Percentiles rank a stretch among this genome's conserved stretches.
These are phyloP conservation scores for Coelogynopora nodosa DNA, from an alignment of 2,888 invertebrate genomes.

Conservation along the genomic window DNA sequence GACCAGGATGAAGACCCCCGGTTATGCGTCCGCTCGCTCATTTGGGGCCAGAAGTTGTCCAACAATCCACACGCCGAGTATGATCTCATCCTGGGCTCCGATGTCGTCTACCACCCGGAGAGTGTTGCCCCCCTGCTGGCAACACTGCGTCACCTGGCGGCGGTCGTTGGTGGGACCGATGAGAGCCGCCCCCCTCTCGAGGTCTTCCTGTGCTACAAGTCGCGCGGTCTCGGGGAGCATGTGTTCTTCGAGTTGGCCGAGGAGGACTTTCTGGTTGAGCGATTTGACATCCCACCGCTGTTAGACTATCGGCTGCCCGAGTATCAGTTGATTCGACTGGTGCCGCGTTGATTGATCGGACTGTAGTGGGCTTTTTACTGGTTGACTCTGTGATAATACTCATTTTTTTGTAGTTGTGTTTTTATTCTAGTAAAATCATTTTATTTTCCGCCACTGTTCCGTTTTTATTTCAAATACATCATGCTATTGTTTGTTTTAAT, in stretches of 20 bases:
- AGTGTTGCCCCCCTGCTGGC: constrained; percentile 36
- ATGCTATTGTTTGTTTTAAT: too few relatives aligned
- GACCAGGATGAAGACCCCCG: too few relatives aligned
- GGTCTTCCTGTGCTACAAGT: constrained; percentile 48
- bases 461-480: too few relatives aligned
- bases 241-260: constrained; percentile 47
- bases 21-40: not conserved
- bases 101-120: constrained; percentile 48
- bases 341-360: not conserved
- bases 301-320: constrained; percentile 20
- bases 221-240: constrained; percentile 49
- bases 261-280: constrained; percentile 41
- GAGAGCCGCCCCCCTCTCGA: constrained; percentile 34
- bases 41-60: constrained; percentile 38
- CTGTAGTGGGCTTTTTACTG: too few relatives aligned
- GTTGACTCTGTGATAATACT: too few relatives aligned
- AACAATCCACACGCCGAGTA: not conserved
- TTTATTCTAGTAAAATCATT: too few relatives aligned
- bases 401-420: too few relatives aligned
- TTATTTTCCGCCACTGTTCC: too few relatives aligned
- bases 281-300: not conserved
- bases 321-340: not conserved
- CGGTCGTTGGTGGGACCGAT: not conserved
- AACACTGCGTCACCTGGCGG: constrained; percentile 39
- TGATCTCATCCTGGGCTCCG: constrained; percentile 49